Evolutionary conservation across 2,888 invertebrate species (phyloP).

Genomic region (Netelia inedita): DNA sequence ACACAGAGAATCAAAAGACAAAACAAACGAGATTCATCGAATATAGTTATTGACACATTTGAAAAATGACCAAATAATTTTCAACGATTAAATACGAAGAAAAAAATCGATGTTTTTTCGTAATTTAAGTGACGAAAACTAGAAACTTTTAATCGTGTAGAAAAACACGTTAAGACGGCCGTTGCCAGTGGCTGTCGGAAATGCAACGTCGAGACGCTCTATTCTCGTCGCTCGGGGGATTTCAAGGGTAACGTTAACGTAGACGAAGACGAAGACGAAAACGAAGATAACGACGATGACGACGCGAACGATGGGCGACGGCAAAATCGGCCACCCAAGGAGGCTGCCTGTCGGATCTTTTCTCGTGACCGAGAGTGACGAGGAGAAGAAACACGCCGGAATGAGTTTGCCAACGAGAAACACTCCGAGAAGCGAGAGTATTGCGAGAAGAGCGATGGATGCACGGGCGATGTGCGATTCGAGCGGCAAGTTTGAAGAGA

Average conservation of each 20-base stretch:
- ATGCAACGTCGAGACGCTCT: conserved; percentile 55
- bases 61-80: too few relatives aligned
- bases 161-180: background rate
- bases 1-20: background rate
- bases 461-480: conserved; percentile 34
- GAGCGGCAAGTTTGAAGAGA: conserved; percentile 49
- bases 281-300: conserved; percentile 33
- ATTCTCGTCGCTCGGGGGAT: conserved; percentile 53
- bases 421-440: conserved; percentile 41
- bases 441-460: conserved; percentile 36
- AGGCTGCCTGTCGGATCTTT: conserved; percentile 49
- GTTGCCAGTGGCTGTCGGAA: conserved; percentile 7
- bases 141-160: background rate
- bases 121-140: conserved; percentile 1
- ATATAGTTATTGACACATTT: too few relatives aligned
- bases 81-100: background rate
- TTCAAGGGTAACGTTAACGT: conserved; percentile 43
- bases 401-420: conserved; percentile 59
- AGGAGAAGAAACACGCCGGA: conserved; percentile 47
- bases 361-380: conserved; percentile 29
- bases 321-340: conserved; percentile 56
- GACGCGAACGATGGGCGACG: conserved; percentile 35
- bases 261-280: conserved; percentile 29
- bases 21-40: too few relatives aligned
- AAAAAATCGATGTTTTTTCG: conserved; percentile 4